Evolutionary conservation across 2,113 vertebrate genomes (phyloP).

Genomic region (Pungitius pungitius): DNA sequence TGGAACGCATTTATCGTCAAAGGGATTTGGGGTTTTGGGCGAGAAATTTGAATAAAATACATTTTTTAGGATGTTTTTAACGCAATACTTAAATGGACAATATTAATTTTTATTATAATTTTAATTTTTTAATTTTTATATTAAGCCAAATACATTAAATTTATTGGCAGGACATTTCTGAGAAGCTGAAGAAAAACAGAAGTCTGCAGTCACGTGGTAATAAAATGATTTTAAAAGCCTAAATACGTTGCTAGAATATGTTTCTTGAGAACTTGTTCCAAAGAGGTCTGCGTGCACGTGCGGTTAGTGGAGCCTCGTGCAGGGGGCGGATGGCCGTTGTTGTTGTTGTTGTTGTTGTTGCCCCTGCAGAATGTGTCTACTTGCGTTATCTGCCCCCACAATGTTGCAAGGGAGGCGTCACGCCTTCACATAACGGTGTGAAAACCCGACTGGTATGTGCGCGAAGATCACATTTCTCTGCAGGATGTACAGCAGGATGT

Average conservation of each 20-base stretch:
- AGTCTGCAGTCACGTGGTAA: neutral
- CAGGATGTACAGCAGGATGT: too few species aligned
- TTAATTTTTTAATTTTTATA: too few species aligned
- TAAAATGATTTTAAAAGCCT: neutral
- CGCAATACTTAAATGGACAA: too few species aligned
- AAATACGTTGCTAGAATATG: neutral
- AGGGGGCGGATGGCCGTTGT: neutral
- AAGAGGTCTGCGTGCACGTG: neutral
- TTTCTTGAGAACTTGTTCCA: neutral
- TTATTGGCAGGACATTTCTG: too few species aligned
- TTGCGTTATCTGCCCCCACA: slow-evolving; percentile 23
- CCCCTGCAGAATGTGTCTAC: slow-evolving; percentile 13
- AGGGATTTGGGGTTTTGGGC: too few species aligned
- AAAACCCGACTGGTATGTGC: neutral
- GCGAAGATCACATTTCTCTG: too few species aligned
- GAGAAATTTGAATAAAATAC: too few species aligned
- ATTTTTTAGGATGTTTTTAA: too few species aligned
- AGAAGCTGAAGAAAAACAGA: neutral
- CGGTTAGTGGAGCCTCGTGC: neutral
- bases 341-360: neutral
- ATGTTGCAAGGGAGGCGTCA: neutral
- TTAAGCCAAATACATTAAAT: too few species aligned
- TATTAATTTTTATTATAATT: too few species aligned
- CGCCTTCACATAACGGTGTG: neutral
- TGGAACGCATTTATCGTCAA: too few species aligned